A percentile compares a stretch with the other conserved stretches of the same genome.
These are phyloP conservation scores for Octodon degus DNA, from an alignment of 2,113 vertebrate species.

Conservation along the genomic window DNA sequence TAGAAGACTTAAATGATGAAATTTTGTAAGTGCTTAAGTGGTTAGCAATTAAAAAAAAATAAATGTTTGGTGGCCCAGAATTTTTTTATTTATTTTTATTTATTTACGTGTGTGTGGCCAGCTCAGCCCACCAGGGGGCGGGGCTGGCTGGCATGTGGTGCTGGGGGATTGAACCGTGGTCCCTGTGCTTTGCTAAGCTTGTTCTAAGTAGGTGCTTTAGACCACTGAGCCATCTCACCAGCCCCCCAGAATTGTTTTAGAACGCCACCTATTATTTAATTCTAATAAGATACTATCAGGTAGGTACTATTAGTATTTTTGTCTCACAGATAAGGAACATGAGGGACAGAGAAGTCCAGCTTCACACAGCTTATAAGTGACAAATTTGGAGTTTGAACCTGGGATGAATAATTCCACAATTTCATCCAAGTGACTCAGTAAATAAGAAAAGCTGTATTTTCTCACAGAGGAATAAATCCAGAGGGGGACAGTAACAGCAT, in stretches of 20 bases:
- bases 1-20: neutral
- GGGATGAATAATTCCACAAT: neutral
- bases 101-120: too few relatives aligned
- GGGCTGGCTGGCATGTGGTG: too few relatives aligned
- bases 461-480: neutral
- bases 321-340: neutral
- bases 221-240: too few relatives aligned
- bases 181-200: too few relatives aligned
- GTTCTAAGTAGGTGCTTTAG: too few relatives aligned
- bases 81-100: too few relatives aligned
- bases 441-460: neutral
- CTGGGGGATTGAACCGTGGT: too few relatives aligned
- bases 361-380: neutral
- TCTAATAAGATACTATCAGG: neutral
- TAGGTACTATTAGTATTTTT: neutral
- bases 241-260: neutral
- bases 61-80: neutral
- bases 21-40: neutral
- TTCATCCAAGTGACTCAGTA: neutral
- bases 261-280: neutral
- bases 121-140: too few relatives aligned
- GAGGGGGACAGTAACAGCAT: neutral
- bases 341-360: neutral
- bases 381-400: conserved; percentile 10
- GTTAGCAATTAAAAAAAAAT: neutral